Conservation (phyloP, 2,888 invertebrate genomes). For the Sarcophaga rosellei region DNA sequence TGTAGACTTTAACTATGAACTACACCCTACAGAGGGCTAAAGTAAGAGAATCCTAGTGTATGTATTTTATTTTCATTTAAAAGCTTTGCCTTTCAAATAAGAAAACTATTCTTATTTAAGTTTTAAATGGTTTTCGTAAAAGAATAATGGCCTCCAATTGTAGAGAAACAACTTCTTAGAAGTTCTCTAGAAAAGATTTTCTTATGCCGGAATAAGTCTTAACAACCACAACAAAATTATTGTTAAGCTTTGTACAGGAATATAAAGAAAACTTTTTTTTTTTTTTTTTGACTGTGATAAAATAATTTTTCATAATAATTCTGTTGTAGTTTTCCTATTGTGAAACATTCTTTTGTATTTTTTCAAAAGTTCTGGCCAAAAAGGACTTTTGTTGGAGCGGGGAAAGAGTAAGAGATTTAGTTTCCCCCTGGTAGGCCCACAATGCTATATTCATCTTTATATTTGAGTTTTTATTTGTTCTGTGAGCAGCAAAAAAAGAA, state of each 20-base stretch:
- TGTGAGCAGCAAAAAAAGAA: background rate
- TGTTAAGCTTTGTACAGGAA: background rate
- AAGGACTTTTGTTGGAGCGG: background rate
- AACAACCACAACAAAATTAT: background rate
- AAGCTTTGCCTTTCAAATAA: too few species aligned
- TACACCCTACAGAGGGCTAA: background rate
- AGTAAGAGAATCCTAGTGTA: background rate
- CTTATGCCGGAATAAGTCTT: background rate
- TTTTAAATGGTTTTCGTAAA: constrained; percentile 25
- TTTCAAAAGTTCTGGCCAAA: background rate
- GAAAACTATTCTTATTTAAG: background rate
- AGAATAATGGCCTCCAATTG: background rate
- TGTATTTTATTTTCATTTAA: too few species aligned
- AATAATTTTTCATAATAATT: constrained; percentile 27
- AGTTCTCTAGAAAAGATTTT: background rate
- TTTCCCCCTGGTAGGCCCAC: background rate
- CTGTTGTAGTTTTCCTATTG: constrained; percentile 11
- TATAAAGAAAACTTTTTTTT: too few species aligned
- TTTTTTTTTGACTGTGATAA: background rate
- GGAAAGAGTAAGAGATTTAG: too few species aligned
- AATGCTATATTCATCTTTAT: background rate
- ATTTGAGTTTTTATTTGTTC: background rate
- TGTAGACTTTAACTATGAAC: too few species aligned
- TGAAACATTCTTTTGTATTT: background rate
- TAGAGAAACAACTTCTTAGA: background rate